These are phyloP conservation scores for Gisinianus flammeolus DNA, from an alignment of 2,888 invertebrate genomes.

Conservation along the genomic window DNA sequence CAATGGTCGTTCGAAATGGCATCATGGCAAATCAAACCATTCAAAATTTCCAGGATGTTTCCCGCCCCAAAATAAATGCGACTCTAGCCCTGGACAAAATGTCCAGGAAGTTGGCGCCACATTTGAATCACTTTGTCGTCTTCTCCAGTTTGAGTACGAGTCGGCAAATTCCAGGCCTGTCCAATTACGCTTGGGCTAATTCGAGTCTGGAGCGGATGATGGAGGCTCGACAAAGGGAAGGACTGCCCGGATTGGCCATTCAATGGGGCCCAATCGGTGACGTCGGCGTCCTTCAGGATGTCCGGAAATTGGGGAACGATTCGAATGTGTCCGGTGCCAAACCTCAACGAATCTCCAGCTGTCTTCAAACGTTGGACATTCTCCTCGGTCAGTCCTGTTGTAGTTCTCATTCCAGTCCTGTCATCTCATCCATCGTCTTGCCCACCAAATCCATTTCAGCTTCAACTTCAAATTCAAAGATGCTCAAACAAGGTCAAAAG, in stretches of 20 bases:
- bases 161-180: constrained; percentile 74
- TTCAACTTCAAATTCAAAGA: no score
- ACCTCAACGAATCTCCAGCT: constrained; percentile 84
- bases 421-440: no score
- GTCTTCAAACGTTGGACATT: constrained; percentile 70
- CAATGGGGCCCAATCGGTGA: constrained; percentile 69
- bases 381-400: no score
- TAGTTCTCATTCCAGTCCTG: no score
- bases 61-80: constrained; percentile 65
- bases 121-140: constrained; percentile 76
- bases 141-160: constrained; percentile 93
- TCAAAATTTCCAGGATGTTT: constrained; percentile 63
- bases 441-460: no score
- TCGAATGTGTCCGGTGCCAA: constrained; percentile 64
- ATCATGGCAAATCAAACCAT: constrained; percentile 63
- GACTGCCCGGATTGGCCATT: not conserved
- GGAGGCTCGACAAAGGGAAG: not conserved
- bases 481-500: no score
- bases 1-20: constrained; percentile 65
- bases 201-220: not conserved
- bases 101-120: constrained; percentile 68
- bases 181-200: constrained; percentile 3
- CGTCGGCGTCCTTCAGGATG: no score
- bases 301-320: no score
- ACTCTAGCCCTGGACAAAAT: constrained; percentile 73